These are phyloP conservation scores for Acanthochromis polyacanthus DNA, from an alignment of 2,113 vertebrate genomes.

Conservation along the genomic window DNA sequence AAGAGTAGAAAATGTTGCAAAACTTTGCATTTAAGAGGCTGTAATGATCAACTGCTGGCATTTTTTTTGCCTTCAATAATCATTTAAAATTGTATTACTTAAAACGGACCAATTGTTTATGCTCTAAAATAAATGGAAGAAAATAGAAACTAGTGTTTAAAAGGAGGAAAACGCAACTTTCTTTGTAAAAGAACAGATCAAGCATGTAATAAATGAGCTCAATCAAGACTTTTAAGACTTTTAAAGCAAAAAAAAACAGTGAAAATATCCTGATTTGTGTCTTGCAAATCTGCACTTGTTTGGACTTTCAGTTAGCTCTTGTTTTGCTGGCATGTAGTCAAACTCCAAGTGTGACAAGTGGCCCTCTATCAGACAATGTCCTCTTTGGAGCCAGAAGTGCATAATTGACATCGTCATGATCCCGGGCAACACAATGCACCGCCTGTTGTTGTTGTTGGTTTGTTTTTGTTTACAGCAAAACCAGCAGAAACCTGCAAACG, in stretches of 20 bases:
- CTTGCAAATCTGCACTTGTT: constrained; percentile 20
- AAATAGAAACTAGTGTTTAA: too few relatives aligned
- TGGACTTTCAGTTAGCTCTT: constrained; percentile 60
- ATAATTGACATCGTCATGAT: constrained; percentile 82
- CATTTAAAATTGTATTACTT: too few relatives aligned
- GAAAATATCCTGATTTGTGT: neutral
- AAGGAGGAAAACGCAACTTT: too few relatives aligned
- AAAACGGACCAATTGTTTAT: too few relatives aligned
- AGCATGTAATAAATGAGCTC: neutral
- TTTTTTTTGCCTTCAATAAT: too few relatives aligned
- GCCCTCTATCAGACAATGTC: constrained; percentile 76
- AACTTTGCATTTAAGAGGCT: too few relatives aligned
- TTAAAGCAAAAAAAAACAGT: neutral
- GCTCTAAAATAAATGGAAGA: too few relatives aligned
- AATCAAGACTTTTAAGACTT: neutral
- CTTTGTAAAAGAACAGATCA: too few relatives aligned
- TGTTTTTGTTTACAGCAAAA: constrained; percentile 67
- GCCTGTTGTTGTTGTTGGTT: constrained; percentile 62
- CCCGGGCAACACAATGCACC: constrained; percentile 66
- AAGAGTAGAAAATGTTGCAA: too few relatives aligned
- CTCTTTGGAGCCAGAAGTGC: constrained; percentile 70
- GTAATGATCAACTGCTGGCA: too few relatives aligned
- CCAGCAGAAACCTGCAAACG: constrained; percentile 12
- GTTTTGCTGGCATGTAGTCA: constrained; percentile 57
- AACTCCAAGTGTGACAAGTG: constrained; percentile 68